Evolutionary conservation across 2,888 invertebrate genomes (phyloP), one percentile per base, ranked within the genome.

Genomic region (Argyra leucocephala): DNA sequence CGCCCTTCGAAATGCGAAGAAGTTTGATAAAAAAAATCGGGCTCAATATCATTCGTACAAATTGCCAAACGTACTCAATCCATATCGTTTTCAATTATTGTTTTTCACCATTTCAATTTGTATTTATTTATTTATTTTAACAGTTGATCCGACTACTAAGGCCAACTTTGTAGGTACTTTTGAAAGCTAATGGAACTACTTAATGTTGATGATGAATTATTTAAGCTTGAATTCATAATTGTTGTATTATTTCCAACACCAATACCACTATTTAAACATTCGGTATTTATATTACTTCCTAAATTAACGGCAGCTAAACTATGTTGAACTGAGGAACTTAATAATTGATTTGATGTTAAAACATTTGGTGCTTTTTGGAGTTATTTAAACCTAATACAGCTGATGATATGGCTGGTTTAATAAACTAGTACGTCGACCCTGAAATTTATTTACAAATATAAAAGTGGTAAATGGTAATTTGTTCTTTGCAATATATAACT

Each of bases 391-490:
- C 82, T 70, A 82, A 76, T 71, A 82, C 81, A 69, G 81, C 81
- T 69, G 83, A 83, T 67, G 91, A 91, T 77, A 90, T 86, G 67
- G 91, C 92, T 67, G 93, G 93, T 79, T 93, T 93, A 67, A 92
- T 89, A 76, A 93, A 93, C 88, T 88, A 57, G 89, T 82, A 63
- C 89, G 85, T 69, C 89, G 85, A 70, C 83, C 82, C 86, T 85
- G 74, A 22, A 71, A 67, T n/a, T n/a, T n/a, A n/a, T n/a, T n/a
- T n/a, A n/a, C n/a, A n/a, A n/a, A n/a, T n/a, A n/a, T n/a, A n/a
- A n/a, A n/a, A n/a, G n/a, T n/a, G n/a, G n/a, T n/a, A n/a, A n/a
- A n/a, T n/a, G n/a, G n/a, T n/a, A n/a, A n/a, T n/a, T n/a, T n/a
- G n/a, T n/a, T n/a, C n/a, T n/a, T n/a, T n/a, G n/a, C n/a, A n/a